Evolutionary conservation across 2,888 invertebrate genomes (phyloP).

Genomic region (Idaea dimidiata): DNA sequence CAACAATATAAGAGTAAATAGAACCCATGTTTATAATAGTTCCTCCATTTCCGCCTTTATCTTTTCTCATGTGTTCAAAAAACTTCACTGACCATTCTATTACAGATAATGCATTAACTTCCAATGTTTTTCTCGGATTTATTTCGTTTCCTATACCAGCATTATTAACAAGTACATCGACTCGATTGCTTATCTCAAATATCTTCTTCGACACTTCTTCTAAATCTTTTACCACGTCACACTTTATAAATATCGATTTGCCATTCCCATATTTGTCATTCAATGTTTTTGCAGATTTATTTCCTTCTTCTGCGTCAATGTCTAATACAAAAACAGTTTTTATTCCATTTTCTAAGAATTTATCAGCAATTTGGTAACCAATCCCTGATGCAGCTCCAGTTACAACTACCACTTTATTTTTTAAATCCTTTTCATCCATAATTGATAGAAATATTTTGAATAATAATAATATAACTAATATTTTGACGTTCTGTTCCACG

Average conservation of each 20-base stretch:
- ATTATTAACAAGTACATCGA: constrained; percentile 65
- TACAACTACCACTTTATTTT: background rate
- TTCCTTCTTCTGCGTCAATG: constrained; percentile 37
- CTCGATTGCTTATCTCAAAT: constrained; percentile 37
- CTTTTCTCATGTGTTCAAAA: constrained; percentile 65
- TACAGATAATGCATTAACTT: constrained; percentile 47
- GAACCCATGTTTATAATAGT: constrained; percentile 82
- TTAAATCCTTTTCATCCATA: background rate
- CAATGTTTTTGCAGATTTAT: constrained; percentile 52
- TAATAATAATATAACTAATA: too few relatives aligned
- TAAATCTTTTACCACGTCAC: constrained; percentile 70
- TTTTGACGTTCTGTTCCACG: too few relatives aligned
- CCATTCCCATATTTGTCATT: constrained; percentile 59
- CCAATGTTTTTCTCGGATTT: constrained; percentile 31
- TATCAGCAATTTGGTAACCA: background rate
- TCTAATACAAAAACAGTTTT: constrained; percentile 25
- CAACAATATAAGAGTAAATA: constrained; percentile 71
- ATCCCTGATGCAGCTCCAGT: constrained; percentile 5
- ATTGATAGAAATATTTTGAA: too few relatives aligned
- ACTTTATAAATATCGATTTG: constrained; percentile 64
- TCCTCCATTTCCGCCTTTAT: constrained; percentile 78
- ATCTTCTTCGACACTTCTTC: constrained; percentile 50
- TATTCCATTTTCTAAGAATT: background rate
- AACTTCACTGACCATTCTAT: constrained; percentile 43
- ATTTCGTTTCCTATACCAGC: constrained; percentile 54